Evolutionary conservation across 1,140 invertebrate genomes (phyloP).

Genomic region (Ganaspis sp.): DNA sequence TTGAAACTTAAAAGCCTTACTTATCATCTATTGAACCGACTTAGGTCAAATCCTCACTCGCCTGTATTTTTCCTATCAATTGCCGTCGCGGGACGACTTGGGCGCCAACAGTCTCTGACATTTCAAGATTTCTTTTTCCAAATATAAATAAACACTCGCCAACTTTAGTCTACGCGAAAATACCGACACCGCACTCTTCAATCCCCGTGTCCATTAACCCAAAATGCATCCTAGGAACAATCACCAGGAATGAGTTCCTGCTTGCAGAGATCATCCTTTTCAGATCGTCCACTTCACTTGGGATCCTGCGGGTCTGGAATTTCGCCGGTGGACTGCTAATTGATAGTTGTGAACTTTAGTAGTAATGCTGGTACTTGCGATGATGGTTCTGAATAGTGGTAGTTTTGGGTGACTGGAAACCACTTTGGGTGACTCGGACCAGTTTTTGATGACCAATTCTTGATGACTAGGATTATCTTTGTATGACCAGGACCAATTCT

Average conservation of each 20-base stretch:
- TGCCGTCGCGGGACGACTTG: slow-evolving; percentile 12
- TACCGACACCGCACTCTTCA: not conserved
- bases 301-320: no score
- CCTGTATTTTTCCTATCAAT: not conserved
- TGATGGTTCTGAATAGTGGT: no score
- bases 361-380: no score
- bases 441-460: no score
- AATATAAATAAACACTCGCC: not conserved
- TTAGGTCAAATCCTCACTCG: not conserved
- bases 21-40: not conserved
- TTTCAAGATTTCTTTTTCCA: not conserved
- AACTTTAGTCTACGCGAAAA: not conserved
- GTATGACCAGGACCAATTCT: no score
- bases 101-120: slow-evolving; percentile 4
- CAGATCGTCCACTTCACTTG: no score
- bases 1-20: not conserved
- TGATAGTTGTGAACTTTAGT: no score
- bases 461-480: no score
- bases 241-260: not conserved
- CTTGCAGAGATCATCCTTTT: not conserved
- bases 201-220: not conserved
- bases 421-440: no score
- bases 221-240: not conserved
- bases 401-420: no score
- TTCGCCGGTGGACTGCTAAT: no score